A percentile compares a stretch with the other conserved stretches of the same genome.
Evolutionary conservation across 2,113 vertebrate genomes (phyloP).

Genomic region (Fregetta grallaria): DNA sequence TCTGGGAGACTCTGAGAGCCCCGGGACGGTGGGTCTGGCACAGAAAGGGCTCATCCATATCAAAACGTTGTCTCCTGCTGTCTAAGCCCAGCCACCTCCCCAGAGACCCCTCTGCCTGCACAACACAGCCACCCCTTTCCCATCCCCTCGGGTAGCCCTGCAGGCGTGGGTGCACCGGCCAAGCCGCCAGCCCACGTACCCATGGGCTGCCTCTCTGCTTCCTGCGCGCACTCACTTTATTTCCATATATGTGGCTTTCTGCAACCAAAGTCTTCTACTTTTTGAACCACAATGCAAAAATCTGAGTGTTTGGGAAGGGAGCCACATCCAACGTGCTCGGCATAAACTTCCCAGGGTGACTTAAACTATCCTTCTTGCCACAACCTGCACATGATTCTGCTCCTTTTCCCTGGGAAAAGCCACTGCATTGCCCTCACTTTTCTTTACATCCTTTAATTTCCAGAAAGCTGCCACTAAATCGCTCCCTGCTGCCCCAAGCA

Average conservation of each 20-base stretch:
- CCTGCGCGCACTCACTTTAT: not conserved
- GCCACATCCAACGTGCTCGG: not conserved
- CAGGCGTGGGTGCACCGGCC: rapidly evolving
- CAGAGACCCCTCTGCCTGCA: not conserved
- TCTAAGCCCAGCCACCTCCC: not conserved
- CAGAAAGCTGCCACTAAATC: not conserved
- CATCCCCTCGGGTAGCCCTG: rapidly evolving
- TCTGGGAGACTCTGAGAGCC: not conserved
- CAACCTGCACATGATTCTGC: rapidly evolving
- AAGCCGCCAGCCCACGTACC: not conserved
- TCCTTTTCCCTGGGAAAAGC: not conserved
- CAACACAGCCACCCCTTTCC: too few relatives aligned
- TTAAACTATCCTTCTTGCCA: not conserved
- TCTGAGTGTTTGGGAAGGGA: not conserved
- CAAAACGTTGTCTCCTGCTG: not conserved
- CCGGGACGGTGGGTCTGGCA: too few relatives aligned
- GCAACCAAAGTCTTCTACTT: not conserved
- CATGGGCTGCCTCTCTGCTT: not conserved
- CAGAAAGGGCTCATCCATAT: not conserved
- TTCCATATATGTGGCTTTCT: not conserved
- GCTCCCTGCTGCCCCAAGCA: not conserved
- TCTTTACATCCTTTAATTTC: not conserved
- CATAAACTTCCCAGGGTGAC: not conserved
- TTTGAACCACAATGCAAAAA: not conserved
- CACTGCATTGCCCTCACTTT: not conserved